These are phyloP conservation scores for Listronotus bonariensis DNA, from an alignment of 1,140 invertebrate genomes.

Conservation along the genomic window DNA sequence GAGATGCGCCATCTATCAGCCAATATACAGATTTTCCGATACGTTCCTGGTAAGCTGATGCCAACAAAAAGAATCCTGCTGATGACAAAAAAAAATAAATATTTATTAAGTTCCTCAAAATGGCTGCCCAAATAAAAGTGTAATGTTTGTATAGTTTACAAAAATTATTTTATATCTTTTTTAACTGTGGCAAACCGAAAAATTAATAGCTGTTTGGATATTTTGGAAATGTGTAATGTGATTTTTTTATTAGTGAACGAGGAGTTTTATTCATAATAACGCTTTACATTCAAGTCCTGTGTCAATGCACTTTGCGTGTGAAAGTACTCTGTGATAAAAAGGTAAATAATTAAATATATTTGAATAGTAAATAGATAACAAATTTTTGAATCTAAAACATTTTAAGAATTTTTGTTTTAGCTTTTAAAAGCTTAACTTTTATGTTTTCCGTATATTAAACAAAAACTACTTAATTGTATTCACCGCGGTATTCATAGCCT, in stretches of 20 bases:
- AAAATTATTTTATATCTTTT: slow-evolving; percentile 16
- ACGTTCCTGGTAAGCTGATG: too few relatives aligned
- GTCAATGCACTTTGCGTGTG: slow-evolving; percentile 41
- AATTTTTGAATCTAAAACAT: too few relatives aligned
- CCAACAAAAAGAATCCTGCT: not conserved
- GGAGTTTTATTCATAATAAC: slow-evolving; percentile 31
- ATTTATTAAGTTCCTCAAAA: slow-evolving; percentile 33
- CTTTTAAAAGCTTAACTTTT: too few relatives aligned
- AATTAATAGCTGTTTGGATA: slow-evolving; percentile 13
- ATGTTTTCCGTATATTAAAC: too few relatives aligned
- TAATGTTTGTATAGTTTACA: slow-evolving; percentile 20
- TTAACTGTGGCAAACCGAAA: slow-evolving; percentile 14
- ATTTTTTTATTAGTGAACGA: slow-evolving; percentile 15
- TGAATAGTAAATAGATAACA: too few relatives aligned
- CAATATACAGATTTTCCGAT: too few relatives aligned
- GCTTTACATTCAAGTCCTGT: slow-evolving; percentile 27
- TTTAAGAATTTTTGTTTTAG: too few relatives aligned
- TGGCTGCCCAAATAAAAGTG: slow-evolving; percentile 29
- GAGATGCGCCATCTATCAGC: too few relatives aligned
- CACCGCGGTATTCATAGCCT: too few relatives aligned
- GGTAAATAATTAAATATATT: slow-evolving; percentile 18
- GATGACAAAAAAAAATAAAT: slow-evolving; percentile 1
- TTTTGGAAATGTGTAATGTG: slow-evolving; percentile 1
- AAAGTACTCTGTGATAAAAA: slow-evolving; percentile 32
- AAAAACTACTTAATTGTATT: too few relatives aligned